Percentiles rank a stretch among this genome's conserved stretches.
These are phyloP conservation scores for Acanthiza pusilla DNA, from an alignment of 2,797 vertebrate species.

Conservation along the genomic window DNA sequence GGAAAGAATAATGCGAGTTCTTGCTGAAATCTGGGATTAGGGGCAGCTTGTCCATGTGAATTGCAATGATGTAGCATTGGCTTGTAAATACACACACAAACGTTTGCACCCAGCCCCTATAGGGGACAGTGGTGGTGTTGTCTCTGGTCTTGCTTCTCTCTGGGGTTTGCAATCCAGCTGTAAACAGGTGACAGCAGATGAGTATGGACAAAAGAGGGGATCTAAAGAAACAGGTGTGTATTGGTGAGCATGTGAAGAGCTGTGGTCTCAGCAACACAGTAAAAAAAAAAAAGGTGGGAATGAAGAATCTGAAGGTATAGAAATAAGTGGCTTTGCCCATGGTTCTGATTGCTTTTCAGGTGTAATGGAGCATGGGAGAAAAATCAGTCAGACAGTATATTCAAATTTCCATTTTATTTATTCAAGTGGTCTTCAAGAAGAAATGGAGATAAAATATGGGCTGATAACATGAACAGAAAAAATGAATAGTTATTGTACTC, in stretches of 20 bases:
- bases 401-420: not conserved
- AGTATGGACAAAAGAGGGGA: not conserved
- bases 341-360: not conserved
- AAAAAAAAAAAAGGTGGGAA: not conserved
- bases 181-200: not conserved
- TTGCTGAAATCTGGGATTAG: not conserved
- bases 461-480: not conserved
- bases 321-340: not conserved
- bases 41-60: not conserved
- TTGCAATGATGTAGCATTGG: not conserved
- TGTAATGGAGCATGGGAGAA: not conserved
- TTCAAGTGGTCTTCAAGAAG: not conserved
- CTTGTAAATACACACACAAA: not conserved
- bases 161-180: not conserved
- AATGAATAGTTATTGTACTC: not conserved
- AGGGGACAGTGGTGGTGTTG: not conserved
- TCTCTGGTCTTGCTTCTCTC: not conserved
- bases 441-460: not conserved
- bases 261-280: not conserved
- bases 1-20: not conserved
- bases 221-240: not conserved
- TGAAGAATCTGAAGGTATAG: not conserved
- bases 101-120: not conserved
- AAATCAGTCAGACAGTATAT: not conserved
- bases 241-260: not conserved